phyloP scores from a whole-genome alignment of 2,113 vertebrate species.

The Corythoichthys intestinalis region DNA sequence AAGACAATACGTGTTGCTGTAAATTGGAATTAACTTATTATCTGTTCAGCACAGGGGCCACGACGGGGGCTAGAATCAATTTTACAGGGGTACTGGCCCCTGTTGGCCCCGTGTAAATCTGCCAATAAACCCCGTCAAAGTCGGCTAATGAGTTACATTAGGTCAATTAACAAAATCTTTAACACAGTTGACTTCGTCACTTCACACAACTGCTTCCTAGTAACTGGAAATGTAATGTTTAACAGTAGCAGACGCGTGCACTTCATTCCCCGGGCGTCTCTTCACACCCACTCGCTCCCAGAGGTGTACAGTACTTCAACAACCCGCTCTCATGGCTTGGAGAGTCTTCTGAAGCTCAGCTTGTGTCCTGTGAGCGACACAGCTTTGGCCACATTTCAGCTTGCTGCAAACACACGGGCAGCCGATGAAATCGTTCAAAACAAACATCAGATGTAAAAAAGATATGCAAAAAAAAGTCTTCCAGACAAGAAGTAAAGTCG shows the following conservation, averaged over 20 bases:
- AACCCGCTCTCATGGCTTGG: slow-evolving; percentile 44
- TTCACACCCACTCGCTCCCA: slow-evolving; percentile 12
- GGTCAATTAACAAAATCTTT: too few relatives aligned
- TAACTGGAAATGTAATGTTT: background rate
- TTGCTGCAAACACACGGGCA: slow-evolving; percentile 31
- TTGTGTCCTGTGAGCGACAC: slow-evolving; percentile 24
- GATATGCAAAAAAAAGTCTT: slow-evolving; percentile 20
- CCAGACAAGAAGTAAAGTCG: slow-evolving; percentile 11
- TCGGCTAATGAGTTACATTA: too few relatives aligned
- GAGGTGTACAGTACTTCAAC: slow-evolving; percentile 39
- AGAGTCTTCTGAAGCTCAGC: slow-evolving; percentile 30
- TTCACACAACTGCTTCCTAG: background rate
- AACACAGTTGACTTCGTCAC: background rate
- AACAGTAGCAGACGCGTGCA: background rate
- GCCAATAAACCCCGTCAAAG: too few relatives aligned
- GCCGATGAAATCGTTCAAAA: slow-evolving; percentile 36
- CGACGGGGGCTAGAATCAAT: too few relatives aligned
- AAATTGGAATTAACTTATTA: too few relatives aligned
- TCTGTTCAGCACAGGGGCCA: too few relatives aligned
- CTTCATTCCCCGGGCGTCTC: slow-evolving; percentile 12
- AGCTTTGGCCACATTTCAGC: slow-evolving; percentile 38
- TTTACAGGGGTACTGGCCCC: too few relatives aligned
- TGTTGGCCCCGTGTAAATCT: too few relatives aligned
- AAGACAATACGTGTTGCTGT: too few relatives aligned
- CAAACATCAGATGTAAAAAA: slow-evolving; percentile 32